Base-by-base conservation (phyloP, 2,888 invertebrate genomes). In the Nemapogon koenigi region DNA sequence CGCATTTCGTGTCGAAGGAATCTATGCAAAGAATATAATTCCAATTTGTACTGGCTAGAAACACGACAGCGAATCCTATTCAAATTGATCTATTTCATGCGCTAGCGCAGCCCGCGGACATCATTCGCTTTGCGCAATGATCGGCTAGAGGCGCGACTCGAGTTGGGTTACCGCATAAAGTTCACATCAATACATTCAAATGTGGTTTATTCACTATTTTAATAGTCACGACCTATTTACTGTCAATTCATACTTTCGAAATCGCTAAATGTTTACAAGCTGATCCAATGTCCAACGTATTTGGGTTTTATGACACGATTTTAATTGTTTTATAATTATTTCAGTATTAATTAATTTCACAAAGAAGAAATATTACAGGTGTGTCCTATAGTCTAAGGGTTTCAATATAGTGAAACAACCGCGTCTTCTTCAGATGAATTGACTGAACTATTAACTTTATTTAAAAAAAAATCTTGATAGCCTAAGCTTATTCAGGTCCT, bases 21-120 rank as follows among this genome's bases (percentile, higher is more conserved):
- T 33, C 33, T 33, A 33, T 19, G 33, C 19, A 33, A 33, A 33
- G 33, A 33, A 33, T 33, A 33, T 33, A 33, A 33, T 33, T 33
- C 33, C 33, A 19, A 33, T 33, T 33, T 33, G 33, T 33, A 33
- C 13, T 18, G 33, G 19, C 14, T 33, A 11, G 33, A 33, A 33
- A 33, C 33, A 33, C 33, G 33, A 33, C 33, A 33, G 33, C 33
- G 33, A 19, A 33, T 33, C 33, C 33, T 33, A 33, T 33, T 33
- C 33, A 33, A 33, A 33, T 33, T 33, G 33, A 33, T 33, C 33
- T 33, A 33, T 33, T 33, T 33, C 33, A 19, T 19, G 33, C 33
- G 33, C 33, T 19, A 19, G 4, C 18, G 16, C 11, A 3, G 33
- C 33, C 33, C 10, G 33, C 33, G 33, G 33, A 33, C 33, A 19